Evolutionary conservation across 2,113 vertebrate genomes (phyloP).

Genomic region (Neodon shergylaensis): DNA sequence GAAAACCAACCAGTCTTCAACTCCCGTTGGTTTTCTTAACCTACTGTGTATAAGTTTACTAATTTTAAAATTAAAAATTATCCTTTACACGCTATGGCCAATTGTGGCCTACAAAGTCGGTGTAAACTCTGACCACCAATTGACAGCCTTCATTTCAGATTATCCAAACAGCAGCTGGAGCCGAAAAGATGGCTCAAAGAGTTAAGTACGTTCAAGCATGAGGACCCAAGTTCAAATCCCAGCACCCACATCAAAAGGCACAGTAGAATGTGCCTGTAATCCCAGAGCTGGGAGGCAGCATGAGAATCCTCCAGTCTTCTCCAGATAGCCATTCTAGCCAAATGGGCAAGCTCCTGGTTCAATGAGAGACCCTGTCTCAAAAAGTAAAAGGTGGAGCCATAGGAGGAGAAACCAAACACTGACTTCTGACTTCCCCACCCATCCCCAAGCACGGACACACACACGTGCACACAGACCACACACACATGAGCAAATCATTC

Average conservation of each 20-base stretch:
- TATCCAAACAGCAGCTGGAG: not conserved
- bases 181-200: not conserved
- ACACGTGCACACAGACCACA: not conserved
- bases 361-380: not conserved
- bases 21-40: constrained; percentile 1
- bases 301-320: not conserved
- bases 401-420: not conserved
- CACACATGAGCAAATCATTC: too few relatives aligned
- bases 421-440: not conserved
- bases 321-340: not conserved
- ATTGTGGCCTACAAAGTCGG: not conserved
- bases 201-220: not conserved
- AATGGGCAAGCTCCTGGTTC: not conserved
- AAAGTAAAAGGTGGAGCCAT: not conserved
- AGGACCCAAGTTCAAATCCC: too few relatives aligned
- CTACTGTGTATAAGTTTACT: not conserved
- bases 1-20: constrained; percentile 28
- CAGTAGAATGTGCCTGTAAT: not conserved
- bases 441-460: not conserved
- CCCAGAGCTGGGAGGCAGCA: not conserved
- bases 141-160: constrained; percentile 38
- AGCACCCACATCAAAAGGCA: not conserved
- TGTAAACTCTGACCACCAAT: constrained; percentile 18
- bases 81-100: not conserved
- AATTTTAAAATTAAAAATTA: constrained; percentile 27